Evolutionary conservation across 2,113 vertebrate species (phyloP).

Genomic region (Oreocharis arfaki): DNA sequence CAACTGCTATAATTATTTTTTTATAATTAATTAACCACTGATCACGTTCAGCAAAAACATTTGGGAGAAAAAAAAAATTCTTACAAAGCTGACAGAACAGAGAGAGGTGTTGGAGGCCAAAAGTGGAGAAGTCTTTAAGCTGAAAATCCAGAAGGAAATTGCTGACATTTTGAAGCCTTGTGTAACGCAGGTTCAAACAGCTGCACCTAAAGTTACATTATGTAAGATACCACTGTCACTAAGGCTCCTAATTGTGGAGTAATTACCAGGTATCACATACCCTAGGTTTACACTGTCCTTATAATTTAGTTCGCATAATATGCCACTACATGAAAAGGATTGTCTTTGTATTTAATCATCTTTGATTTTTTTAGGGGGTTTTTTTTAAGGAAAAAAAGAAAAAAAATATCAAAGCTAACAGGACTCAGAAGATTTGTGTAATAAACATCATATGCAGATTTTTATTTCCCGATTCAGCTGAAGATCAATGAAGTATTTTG

Average conservation of each 20-base stretch:
- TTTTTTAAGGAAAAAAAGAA: background rate
- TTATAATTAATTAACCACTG: background rate
- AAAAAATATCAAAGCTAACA: constrained; percentile 73
- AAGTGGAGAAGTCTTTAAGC: background rate
- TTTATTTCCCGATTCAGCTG: constrained; percentile 64
- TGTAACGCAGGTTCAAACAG: background rate
- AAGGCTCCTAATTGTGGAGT: background rate
- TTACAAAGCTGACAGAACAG: background rate
- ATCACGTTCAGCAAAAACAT: background rate
- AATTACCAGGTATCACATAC: background rate
- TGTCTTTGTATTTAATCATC: constrained; percentile 59
- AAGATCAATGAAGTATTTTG: constrained; percentile 66
- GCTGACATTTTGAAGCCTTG: background rate
- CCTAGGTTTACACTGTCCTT: constrained; percentile 14
- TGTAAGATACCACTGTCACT: background rate
- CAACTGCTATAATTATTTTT: background rate
- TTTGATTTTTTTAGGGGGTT: constrained; percentile 22
- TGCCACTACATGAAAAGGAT: constrained; percentile 63
- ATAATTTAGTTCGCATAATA: constrained; percentile 63
- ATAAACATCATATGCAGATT: constrained; percentile 75
- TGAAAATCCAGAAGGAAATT: background rate
- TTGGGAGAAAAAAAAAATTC: background rate
- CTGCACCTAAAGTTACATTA: background rate
- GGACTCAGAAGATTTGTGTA: constrained; percentile 73
- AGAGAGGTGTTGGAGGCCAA: background rate